Evolutionary conservation across 2,113 vertebrate species (phyloP).

Genomic region (Gobiocypris rarus): DNA sequence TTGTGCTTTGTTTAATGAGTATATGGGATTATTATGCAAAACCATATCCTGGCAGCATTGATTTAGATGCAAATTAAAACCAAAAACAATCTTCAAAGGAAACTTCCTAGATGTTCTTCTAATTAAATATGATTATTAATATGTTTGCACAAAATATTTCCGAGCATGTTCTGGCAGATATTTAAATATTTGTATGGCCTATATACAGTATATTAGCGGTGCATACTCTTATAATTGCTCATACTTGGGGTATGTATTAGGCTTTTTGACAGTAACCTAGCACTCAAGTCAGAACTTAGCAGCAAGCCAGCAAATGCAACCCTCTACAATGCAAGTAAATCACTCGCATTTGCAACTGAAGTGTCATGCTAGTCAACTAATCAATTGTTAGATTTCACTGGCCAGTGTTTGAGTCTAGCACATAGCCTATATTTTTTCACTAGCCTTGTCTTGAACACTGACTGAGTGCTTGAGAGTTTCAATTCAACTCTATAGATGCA

Average conservation of each 20-base stretch:
- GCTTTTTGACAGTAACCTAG: neutral
- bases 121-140: constrained; percentile 14
- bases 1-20: constrained; percentile 16
- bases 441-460: too few species aligned
- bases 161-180: neutral
- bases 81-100: constrained; percentile 8
- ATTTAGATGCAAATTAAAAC: constrained; percentile 22
- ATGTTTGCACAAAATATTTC: neutral
- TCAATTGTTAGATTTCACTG: too few species aligned
- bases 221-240: neutral
- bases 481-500: too few species aligned
- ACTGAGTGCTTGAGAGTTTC: too few species aligned
- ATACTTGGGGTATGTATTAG: neutral
- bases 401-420: too few species aligned
- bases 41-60: neutral
- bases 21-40: neutral
- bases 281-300: neutral
- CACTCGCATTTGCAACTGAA: too few species aligned
- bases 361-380: too few species aligned
- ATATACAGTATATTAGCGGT: neutral
- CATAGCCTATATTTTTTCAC: too few species aligned
- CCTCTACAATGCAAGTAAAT: too few species aligned
- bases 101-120: constrained; percentile 3
- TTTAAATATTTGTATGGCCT: neutral
- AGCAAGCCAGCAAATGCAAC: neutral